phyloP scores from a whole-genome alignment of 1,140 invertebrate genomes.

The Epicauta chinensis region DNA sequence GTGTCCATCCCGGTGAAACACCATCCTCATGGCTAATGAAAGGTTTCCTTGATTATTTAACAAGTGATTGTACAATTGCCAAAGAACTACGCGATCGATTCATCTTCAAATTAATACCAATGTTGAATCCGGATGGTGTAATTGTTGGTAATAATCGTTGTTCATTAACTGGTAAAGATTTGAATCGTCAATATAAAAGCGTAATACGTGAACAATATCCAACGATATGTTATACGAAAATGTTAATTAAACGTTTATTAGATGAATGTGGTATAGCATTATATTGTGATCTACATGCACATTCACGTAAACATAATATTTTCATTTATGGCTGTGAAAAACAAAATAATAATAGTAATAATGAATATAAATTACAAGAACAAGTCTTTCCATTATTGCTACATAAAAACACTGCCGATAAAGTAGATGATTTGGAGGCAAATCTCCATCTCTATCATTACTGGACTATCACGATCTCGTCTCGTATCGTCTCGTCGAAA shows the following conservation, averaged over 20 bases:
- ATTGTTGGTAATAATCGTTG: conserved; percentile 90
- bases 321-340: conserved; percentile 93
- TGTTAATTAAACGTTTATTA: conserved; percentile 78
- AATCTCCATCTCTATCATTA: background rate
- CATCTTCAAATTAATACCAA: conserved; percentile 93
- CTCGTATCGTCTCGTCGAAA: no score
- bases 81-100: conserved; percentile 83
- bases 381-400: conserved; percentile 90
- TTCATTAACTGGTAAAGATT: conserved; percentile 78
- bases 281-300: conserved; percentile 94
- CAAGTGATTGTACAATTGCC: conserved; percentile 70
- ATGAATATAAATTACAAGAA: conserved; percentile 73
- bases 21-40: conserved; percentile 97
- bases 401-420: conserved; percentile 86
- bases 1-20: conserved; percentile 94
- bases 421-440: conserved; percentile 60
- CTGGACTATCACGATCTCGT: conserved; percentile 11
- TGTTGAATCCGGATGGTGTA: conserved; percentile 94
- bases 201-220: conserved; percentile 86
- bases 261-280: conserved; percentile 89
- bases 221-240: conserved; percentile 89
- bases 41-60: conserved; percentile 86
- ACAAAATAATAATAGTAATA: conserved; percentile 57
- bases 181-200: conserved; percentile 84
- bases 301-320: conserved; percentile 89